Base-by-base conservation (phyloP, 2,797 vertebrate genomes). In the Aselliscus stoliczkanus region DNA sequence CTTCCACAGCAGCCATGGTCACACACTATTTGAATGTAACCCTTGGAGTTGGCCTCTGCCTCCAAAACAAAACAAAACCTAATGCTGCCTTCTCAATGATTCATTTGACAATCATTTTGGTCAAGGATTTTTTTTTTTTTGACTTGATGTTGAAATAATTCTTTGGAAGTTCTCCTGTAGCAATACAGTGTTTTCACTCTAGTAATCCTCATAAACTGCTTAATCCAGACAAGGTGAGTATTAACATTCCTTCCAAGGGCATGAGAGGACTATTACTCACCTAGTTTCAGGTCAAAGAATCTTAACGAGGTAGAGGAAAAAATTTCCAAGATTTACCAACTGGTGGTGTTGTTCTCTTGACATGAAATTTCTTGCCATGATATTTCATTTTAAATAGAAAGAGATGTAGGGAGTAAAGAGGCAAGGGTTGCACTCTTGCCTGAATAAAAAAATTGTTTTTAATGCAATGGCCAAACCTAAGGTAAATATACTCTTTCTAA, bases 371-470 rank as follows among this genome's bases (percentile, higher is more conserved):
- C 80, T 54, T 42, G 15, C 39, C 8, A 14, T 84, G 25, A 47
- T 23, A 77, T 93, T 85, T 90, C 3, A 82, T 73, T 88, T 94
- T 90, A 90, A 90, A 93, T 2, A 85, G 44, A 80, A 85, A 94
- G 31, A 93, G 72, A 76, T n/a, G 1, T 9, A 64, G 34, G 0
- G 0, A 5, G 4, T 23, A 70, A 50, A 85, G 5, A 56, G 10
- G n/a, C 29, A 91, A 69, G 5, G 1, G 10, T 25, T 11, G 34
- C 15, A 23, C 4, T 25, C 10, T 79, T 44, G 72, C 29, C 4
- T 34, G 11, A n/a, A 37, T 42, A 84, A 82, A 87, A 60, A 12
- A 62, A 2, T 31, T 5, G 29, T 88, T 60, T 50, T 52, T 56
- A 83, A 80, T 14, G 27, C 21, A 90, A 47, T 13, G 42, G 42